Percentiles rank a stretch among this genome's conserved stretches.
Conservation (phyloP, 64 coral and sea anemone species). For the Pocillopora verrucosa region DNA sequence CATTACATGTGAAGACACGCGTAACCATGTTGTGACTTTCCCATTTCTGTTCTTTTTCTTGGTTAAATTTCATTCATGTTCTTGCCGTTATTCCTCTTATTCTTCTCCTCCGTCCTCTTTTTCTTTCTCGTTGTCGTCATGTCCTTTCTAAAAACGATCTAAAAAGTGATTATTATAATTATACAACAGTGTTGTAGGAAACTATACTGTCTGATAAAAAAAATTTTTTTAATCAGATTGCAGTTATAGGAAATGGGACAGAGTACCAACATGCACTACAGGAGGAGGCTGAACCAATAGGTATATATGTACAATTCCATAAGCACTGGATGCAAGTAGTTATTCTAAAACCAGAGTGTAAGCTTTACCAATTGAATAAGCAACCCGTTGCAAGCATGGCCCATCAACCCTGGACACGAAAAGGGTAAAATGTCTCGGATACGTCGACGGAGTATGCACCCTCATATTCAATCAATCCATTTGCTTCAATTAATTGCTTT, state of each 20-base stretch:
- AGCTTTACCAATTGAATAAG: too few relatives aligned
- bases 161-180: neutral
- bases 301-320: neutral
- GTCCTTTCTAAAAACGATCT: neutral
- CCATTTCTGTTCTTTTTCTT: too few relatives aligned
- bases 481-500: too few relatives aligned
- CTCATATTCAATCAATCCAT: too few relatives aligned
- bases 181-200: neutral
- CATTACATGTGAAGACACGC: too few relatives aligned
- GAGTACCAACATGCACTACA: neutral
- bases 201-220: neutral
- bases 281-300: neutral
- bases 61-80: neutral
- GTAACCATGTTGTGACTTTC: neutral
- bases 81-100: neutral
- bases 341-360: neutral
- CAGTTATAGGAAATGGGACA: constrained; percentile 20
- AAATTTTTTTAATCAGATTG: neutral
- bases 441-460: too few relatives aligned
- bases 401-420: too few relatives aligned
- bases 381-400: too few relatives aligned
- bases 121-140: neutral
- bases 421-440: too few relatives aligned
- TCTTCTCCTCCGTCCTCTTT: neutral
- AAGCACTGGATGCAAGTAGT: neutral